Percentiles rank a stretch among this genome's conserved stretches.
phyloP scores from a whole-genome alignment of 1,140 invertebrate genomes.

The Caenorhabditis tropicalis region DNA sequence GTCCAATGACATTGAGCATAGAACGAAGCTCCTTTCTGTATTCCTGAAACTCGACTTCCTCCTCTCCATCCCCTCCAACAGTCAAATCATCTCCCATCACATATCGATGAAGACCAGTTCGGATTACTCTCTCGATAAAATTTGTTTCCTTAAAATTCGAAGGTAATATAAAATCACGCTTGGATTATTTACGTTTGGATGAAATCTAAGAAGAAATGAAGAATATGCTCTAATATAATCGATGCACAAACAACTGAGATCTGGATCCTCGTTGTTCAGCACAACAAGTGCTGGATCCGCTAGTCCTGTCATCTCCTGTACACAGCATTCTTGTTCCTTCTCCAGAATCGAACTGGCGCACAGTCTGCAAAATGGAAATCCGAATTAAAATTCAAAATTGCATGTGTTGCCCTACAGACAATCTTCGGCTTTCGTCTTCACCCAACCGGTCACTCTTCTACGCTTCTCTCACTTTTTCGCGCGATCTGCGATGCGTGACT shows the following conservation, averaged over 20 bases:
- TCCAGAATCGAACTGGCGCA: constrained; percentile 26
- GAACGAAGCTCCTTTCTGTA: constrained; percentile 45
- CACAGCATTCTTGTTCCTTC: constrained; percentile 14
- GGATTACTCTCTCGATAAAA: constrained; percentile 28
- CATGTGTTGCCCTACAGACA: neutral
- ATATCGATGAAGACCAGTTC: constrained; percentile 2
- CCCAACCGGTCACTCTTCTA: constrained; percentile 31
- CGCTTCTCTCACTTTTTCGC: neutral
- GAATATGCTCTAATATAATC: constrained; percentile 31
- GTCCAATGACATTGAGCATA: constrained; percentile 48
- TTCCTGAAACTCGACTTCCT: constrained; percentile 53
- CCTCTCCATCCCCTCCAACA: constrained; percentile 54
- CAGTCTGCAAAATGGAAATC: constrained; percentile 18
- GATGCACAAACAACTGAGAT: constrained; percentile 28
- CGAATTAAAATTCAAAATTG: constrained; percentile 21
- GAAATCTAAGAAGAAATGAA: neutral
- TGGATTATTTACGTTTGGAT: neutral
- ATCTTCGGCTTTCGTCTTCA: neutral
- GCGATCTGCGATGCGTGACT: constrained; percentile 40
- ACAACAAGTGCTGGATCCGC: neutral
- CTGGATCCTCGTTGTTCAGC: constrained; percentile 48
- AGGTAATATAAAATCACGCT: neutral
- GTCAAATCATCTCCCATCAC: constrained; percentile 52
- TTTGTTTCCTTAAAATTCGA: constrained; percentile 21
- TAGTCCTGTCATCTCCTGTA: neutral